Evolutionary conservation across 2,113 vertebrate genomes (phyloP), one percentile per base, ranked within the genome.

Genomic region (Notothenia rossii): DNA sequence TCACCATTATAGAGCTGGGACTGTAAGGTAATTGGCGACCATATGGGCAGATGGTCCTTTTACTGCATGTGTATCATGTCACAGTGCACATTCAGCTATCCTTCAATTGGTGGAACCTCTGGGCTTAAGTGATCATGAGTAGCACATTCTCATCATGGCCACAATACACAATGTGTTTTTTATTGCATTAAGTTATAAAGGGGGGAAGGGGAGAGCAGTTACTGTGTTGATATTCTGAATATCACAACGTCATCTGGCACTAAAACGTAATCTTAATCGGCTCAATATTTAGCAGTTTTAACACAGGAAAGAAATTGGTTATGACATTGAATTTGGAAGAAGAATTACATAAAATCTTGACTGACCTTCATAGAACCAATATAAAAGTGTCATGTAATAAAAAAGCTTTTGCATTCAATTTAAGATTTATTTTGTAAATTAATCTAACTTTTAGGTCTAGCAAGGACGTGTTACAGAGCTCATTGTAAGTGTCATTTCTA

Each of bases 31-130:
- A 90, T 92, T 84, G 69, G 48, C 54, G 18, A 72, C 59, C 88
- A 80, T 84, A 88, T 68, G 82, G 75, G 51, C 85, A 88, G 83
- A 84, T 78, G 85, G 85, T 79, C 82, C 56, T 72, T 88, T 88
- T 70, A 86, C 71, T 75, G 78, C 81, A 65, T 72, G 86, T 83
- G 88, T 86, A 81, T 84, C 74, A 85, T 82, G 72, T 88, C 67
- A 64, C 40, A 46, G 75, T 72, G 72, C 77, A 81, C 66, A 75
- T 81, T 85, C 74, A 82, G 75, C 64, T 51, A 40, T 69, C 54
- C 72, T 73, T 84, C 83, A 76, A 86, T 80, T 88, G 86, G 63
- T 20, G 46, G 43, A 86, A 50, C 74, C 75, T 65, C 85, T 63
- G 18, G 17, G 13, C 69, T 72, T 43, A 76, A 72, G 56, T 11